A percentile compares a stretch with the other conserved stretches of the same genome.
Evolutionary conservation across 2,113 vertebrate genomes (phyloP).

Genomic region (Chrysemys picta): DNA sequence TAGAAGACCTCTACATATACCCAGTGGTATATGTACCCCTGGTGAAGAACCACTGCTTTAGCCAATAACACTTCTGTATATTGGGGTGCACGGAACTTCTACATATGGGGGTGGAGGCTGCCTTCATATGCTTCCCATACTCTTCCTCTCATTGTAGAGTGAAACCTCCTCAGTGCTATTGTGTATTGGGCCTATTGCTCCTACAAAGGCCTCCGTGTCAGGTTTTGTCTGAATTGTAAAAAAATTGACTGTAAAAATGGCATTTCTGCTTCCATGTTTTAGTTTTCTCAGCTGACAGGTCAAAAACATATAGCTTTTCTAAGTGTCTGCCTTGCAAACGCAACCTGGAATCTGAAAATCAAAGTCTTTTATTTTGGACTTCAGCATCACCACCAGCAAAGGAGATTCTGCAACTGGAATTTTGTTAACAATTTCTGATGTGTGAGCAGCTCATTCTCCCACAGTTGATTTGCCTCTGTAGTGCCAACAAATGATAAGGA

Average conservation of each 20-base stretch:
- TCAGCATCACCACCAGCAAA: neutral
- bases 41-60: neutral
- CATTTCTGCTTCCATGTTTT: neutral
- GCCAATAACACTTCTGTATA: neutral
- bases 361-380: constrained; percentile 56
- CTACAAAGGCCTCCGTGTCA: constrained; percentile 1
- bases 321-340: constrained; percentile 42
- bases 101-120: neutral
- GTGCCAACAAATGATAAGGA: neutral
- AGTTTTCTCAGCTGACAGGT: constrained; percentile 49
- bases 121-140: neutral
- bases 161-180: constrained; percentile 8
- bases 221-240: constrained; percentile 54
- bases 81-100: neutral
- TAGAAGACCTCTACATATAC: no score
- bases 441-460: neutral
- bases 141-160: neutral
- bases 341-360: constrained; percentile 60
- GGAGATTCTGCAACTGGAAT: constrained; percentile 41
- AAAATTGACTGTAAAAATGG: constrained; percentile 35
- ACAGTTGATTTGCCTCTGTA: neutral
- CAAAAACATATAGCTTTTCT: constrained; percentile 53
- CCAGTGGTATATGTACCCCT: no score
- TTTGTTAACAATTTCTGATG: constrained; percentile 65
- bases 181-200: neutral